A percentile compares a stretch with the other conserved stretches of the same genome.
phyloP scores from a whole-genome alignment of 2,888 invertebrate species.

The Automeris io region DNA sequence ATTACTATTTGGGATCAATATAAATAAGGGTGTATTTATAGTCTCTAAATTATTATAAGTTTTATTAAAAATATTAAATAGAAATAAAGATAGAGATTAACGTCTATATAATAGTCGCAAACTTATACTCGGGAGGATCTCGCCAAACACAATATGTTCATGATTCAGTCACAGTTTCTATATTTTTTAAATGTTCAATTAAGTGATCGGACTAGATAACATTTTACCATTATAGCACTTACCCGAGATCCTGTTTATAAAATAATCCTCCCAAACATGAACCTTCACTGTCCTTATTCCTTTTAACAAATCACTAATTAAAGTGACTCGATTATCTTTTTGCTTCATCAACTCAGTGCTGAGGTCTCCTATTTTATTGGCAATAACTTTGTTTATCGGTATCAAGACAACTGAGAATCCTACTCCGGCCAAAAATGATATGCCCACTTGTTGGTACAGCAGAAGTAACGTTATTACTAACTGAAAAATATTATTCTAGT shows the following conservation, averaged over 20 bases:
- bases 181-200: too few species aligned
- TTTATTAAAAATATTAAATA: too few species aligned
- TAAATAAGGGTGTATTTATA: too few species aligned
- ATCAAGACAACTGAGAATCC: conserved; percentile 91
- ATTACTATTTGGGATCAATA: too few species aligned
- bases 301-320: conserved; percentile 90
- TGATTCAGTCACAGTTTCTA: too few species aligned
- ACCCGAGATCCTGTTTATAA: conserved; percentile 83
- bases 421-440: conserved; percentile 94
- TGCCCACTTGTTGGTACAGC: conserved; percentile 91
- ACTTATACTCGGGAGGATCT: too few species aligned
- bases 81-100: too few species aligned
- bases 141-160: too few species aligned
- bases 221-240: conserved; percentile 8
- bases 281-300: conserved; percentile 95
- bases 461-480: conserved; percentile 88
- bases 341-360: conserved; percentile 92
- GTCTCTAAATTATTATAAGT: too few species aligned
- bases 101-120: too few species aligned
- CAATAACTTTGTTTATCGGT: conserved; percentile 94
- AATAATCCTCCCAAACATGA: conserved; percentile 95
- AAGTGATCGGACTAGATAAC: background rate
- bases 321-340: conserved; percentile 92
- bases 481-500: conserved; percentile 79
- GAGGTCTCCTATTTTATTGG: conserved; percentile 90